phyloP scores from a whole-genome alignment of 2,797 vertebrate species.

The Leptatherina wallacei region DNA sequence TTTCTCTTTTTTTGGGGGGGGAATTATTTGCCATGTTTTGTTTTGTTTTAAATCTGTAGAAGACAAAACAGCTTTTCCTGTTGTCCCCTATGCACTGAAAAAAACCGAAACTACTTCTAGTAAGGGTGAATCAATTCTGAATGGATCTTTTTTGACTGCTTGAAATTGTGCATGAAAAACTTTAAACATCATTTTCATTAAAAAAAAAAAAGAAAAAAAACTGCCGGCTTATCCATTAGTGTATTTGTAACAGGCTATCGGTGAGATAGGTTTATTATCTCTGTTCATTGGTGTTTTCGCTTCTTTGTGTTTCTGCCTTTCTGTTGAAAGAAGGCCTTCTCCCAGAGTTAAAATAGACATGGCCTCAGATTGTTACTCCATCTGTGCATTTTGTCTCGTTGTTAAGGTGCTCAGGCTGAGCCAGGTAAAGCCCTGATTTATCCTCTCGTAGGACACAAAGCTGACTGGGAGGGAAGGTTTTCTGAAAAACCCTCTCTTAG shows the following conservation, averaged over 20 bases:
- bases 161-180: too few species aligned
- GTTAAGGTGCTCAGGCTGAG: constrained; percentile 55
- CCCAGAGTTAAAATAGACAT: constrained; percentile 7
- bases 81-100: too few species aligned
- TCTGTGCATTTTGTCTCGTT: constrained; percentile 37
- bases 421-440: constrained; percentile 63
- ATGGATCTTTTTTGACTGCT: too few species aligned
- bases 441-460: constrained; percentile 45
- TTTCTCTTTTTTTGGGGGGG: background rate
- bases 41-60: too few species aligned
- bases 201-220: too few species aligned
- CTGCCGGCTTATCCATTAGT: too few species aligned
- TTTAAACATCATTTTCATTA: too few species aligned
- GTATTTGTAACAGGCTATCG: background rate
- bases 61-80: too few species aligned
- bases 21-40: too few species aligned
- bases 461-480: constrained; percentile 33
- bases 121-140: too few species aligned
- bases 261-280: too few species aligned
- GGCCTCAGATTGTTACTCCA: constrained; percentile 34
- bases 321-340: constrained; percentile 3
- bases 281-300: constrained; percentile 1
- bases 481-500: constrained; percentile 48
- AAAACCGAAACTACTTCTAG: too few species aligned
- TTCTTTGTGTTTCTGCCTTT: constrained; percentile 6